These are phyloP conservation scores for Eriosoma lanigerum DNA, from an alignment of 1,140 invertebrate species.

Conservation along the genomic window DNA sequence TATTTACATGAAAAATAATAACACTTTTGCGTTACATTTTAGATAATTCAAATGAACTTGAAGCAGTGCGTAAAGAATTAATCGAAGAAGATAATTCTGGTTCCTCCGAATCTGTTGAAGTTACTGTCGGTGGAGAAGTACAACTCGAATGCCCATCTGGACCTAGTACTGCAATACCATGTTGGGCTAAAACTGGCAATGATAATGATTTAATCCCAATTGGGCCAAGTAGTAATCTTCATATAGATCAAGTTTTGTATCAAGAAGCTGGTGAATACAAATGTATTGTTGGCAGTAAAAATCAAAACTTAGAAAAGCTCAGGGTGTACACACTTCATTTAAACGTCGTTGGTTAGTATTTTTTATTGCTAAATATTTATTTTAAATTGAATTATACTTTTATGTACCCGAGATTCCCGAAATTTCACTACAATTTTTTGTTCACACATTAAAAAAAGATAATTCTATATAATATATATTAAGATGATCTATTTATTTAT, in stretches of 20 bases:
- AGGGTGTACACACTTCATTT: slow-evolving; percentile 62
- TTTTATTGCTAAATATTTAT: background rate
- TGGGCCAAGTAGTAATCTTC: slow-evolving; percentile 64
- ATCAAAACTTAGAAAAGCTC: slow-evolving; percentile 61
- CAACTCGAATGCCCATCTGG: slow-evolving; percentile 80
- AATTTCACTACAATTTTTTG: too few species aligned
- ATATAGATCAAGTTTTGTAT: slow-evolving; percentile 71
- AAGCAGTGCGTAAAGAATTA: slow-evolving; percentile 53
- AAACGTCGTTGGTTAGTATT: slow-evolving; percentile 63
- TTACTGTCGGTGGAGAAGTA: slow-evolving; percentile 79
- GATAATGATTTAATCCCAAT: slow-evolving; percentile 58
- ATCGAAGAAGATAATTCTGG: slow-evolving; percentile 58
- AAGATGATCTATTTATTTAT: too few species aligned
- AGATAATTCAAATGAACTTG: slow-evolving; percentile 35
- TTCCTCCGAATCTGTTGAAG: slow-evolving; percentile 66
- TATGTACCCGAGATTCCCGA: too few species aligned
- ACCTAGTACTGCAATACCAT: slow-evolving; percentile 60
- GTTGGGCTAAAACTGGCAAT: slow-evolving; percentile 59
- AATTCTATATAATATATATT: too few species aligned
- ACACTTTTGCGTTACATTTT: background rate
- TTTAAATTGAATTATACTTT: too few species aligned
- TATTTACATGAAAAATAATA: too few species aligned
- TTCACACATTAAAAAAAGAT: too few species aligned
- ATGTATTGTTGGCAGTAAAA: slow-evolving; percentile 65
- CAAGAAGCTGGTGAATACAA: slow-evolving; percentile 76